Percentiles rank a stretch among this genome's conserved stretches.
These are phyloP conservation scores for Octodonta nipae DNA, from an alignment of 2,888 invertebrate genomes.

Conservation along the genomic window DNA sequence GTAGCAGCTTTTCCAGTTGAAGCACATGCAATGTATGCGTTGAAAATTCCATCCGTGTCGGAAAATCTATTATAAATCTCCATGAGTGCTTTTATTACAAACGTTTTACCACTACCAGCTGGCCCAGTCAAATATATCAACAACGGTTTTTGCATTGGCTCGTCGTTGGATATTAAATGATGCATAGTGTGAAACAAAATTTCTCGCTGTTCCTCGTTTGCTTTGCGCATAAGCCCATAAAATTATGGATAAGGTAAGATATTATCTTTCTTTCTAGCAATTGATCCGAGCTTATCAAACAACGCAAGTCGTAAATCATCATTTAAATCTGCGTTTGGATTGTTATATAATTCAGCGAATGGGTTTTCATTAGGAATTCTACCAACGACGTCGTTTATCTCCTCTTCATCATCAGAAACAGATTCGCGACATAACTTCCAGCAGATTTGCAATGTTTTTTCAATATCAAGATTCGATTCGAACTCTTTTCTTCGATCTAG, in stretches of 20 bases:
- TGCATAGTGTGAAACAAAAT: background rate
- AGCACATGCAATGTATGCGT: too few relatives aligned
- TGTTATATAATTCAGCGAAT: background rate
- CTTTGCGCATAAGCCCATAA: background rate
- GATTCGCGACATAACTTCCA: constrained; percentile 22
- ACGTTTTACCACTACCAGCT: constrained; percentile 11
- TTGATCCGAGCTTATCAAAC: background rate
- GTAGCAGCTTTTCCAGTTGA: constrained; percentile 31
- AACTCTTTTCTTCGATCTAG: constrained; percentile 21
- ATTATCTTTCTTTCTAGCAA: constrained; percentile 4
- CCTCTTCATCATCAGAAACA: background rate
- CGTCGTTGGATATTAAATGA: constrained; percentile 4
- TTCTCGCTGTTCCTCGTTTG: background rate
- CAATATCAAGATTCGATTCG: constrained; percentile 23
- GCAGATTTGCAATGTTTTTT: constrained; percentile 28
- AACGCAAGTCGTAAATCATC: background rate
- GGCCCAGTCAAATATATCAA: background rate
- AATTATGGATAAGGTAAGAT: background rate
- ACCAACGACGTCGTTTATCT: background rate
- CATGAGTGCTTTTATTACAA: constrained; percentile 21
- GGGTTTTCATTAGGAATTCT: background rate
- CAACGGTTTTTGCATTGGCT: background rate
- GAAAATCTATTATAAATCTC: constrained; percentile 35
- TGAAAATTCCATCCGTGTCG: too few relatives aligned
- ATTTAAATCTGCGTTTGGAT: background rate